Conservation (phyloP, 1,140 invertebrate genomes). For the Eriosoma lanigerum region DNA sequence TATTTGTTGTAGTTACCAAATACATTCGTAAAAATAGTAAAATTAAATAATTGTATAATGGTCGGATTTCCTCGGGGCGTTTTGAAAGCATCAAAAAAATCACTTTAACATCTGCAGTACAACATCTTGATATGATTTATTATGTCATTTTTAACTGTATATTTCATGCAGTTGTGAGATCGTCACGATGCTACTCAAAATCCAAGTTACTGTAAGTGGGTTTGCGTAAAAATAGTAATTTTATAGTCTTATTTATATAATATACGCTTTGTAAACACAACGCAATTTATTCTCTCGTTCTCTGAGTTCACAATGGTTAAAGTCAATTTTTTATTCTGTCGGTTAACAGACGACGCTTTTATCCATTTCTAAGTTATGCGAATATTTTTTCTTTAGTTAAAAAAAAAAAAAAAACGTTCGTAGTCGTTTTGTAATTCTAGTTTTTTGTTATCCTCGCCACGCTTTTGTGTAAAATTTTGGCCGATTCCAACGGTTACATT, state of each 20-base stretch:
- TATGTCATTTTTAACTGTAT: conserved; percentile 5
- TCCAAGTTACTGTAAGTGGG: neutral
- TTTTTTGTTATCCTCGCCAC: neutral
- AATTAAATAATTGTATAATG: neutral
- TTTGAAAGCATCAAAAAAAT: neutral
- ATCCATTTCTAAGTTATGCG: neutral
- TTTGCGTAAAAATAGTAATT: conserved; percentile 30
- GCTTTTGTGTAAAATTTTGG: neutral
- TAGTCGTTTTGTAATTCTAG: too few species aligned
- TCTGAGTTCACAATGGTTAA: neutral
- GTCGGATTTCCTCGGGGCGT: neutral
- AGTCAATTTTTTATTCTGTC: neutral
- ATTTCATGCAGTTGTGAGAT: neutral
- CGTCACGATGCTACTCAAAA: neutral
- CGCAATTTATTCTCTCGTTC: neutral
- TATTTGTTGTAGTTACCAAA: too few species aligned
- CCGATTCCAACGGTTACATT: conserved; percentile 24
- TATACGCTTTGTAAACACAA: neutral
- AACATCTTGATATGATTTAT: conserved; percentile 28
- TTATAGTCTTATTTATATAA: neutral
- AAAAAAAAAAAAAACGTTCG: neutral
- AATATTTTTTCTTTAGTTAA: neutral
- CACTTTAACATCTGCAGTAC: neutral
- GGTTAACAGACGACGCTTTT: neutral
- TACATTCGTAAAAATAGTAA: neutral